Evolutionary conservation across 2,888 invertebrate species (phyloP).

Genomic region (Metopia argyrocephala): DNA sequence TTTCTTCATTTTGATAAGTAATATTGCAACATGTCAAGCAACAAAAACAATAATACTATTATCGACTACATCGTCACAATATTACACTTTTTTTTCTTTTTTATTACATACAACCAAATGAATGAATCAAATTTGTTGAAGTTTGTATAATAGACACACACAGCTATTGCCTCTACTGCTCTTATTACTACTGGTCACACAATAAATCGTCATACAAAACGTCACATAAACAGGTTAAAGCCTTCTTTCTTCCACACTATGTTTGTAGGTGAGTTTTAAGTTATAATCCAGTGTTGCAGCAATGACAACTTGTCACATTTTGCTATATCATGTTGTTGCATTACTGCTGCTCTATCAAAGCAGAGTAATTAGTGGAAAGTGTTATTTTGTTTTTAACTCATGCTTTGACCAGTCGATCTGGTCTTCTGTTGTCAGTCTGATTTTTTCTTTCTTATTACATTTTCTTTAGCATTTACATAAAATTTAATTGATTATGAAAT

Average conservation of each 20-base stretch:
- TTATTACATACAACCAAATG: constrained; percentile 16
- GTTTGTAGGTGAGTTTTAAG: constrained; percentile 59
- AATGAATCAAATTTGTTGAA: constrained; percentile 40
- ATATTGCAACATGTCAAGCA: constrained; percentile 57
- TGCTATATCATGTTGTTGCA: background rate
- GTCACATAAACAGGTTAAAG: constrained; percentile 12
- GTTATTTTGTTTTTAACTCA: constrained; percentile 19
- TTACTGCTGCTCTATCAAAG: background rate
- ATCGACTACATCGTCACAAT: background rate
- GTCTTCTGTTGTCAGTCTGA: background rate
- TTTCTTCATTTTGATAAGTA: background rate
- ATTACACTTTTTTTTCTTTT: background rate
- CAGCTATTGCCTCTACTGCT: background rate
- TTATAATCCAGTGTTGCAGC: constrained; percentile 17
- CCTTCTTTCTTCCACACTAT: constrained; percentile 43
- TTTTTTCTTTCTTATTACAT: background rate
- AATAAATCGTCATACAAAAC: constrained; percentile 37
- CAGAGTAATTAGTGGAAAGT: constrained; percentile 54
- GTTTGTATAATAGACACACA: constrained; percentile 3
- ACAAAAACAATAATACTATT: constrained; percentile 21
- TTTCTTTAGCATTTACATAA: constrained; percentile 38
- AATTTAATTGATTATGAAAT: constrained; percentile 58
- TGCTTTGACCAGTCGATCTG: background rate
- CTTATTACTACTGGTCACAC: constrained; percentile 24
- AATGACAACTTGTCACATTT: background rate